phyloP scores from a whole-genome alignment of 1,140 invertebrate genomes.

The Orussus abietinus region DNA sequence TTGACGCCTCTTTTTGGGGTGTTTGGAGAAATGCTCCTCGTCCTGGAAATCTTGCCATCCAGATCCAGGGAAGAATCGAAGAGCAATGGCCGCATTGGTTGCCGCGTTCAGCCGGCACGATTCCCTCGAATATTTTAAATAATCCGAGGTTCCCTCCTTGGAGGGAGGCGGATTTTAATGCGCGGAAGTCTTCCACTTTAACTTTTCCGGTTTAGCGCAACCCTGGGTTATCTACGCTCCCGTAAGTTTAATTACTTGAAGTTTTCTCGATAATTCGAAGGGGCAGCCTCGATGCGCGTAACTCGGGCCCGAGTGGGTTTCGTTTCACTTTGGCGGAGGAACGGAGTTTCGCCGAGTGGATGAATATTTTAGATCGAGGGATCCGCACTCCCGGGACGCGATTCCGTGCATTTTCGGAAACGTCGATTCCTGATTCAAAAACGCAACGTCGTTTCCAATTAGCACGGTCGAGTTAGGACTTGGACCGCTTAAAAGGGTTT shows the following conservation, averaged over 20 bases:
- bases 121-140: background rate
- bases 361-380: constrained; percentile 14
- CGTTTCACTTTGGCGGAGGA: background rate
- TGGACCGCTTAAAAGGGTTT: no score
- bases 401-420: constrained; percentile 5
- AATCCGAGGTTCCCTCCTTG: background rate
- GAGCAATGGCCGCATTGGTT: no score
- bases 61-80: no score
- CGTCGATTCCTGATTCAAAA: background rate
- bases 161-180: constrained; percentile 28
- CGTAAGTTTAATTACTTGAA: constrained; percentile 45
- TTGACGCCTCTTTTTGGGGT: no score
- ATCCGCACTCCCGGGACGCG: no score
- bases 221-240: constrained; percentile 40
- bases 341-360: constrained; percentile 5
- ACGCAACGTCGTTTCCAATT: no score
- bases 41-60: no score
- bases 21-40: no score
- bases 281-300: constrained; percentile 29
- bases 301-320: no score
- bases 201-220: constrained; percentile 38
- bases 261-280: constrained; percentile 46
- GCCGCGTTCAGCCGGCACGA: no score
- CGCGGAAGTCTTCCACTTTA: constrained; percentile 40
- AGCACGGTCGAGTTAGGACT: no score